Base-by-base conservation (phyloP, 2,113 vertebrate genomes). In the Phycodurus eques region DNA sequence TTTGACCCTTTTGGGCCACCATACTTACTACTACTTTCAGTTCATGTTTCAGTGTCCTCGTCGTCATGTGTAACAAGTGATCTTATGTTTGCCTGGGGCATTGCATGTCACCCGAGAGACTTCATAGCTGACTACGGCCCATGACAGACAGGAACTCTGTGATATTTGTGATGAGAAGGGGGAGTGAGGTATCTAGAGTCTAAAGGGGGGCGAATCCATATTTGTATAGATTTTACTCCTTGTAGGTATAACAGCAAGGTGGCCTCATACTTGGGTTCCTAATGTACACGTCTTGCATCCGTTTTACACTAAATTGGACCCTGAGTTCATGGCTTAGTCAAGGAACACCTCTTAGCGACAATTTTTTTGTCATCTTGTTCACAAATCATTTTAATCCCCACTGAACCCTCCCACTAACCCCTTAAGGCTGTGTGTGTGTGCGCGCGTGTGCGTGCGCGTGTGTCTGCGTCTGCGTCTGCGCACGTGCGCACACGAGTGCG, bases 371-470 rank as follows among this genome's bases (percentile, higher is more conserved):
- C 46, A 59, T 85, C 83, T 76, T 63, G 69, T 80, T 81, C 68
- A 73, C 73, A 77, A 79, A 74, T 83, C 72, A 63, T 33, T 43
- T 70, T 80, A 72, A 79, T 12, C n/a, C 15, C 79, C 68, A 74
- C 68, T 43, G 74, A 72, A 67, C 75, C 70, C 71, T 72, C 33
- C 11, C 60, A 10, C 42, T 59, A 60, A 81, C 66, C 67, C 74
- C 68, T 80, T 80, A 67, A 84, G 65, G 72, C 51, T 72, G 70
- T 78, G 56, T 83, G 67, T 69, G 76, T 81, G 71, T 73, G 66
- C 70, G 49, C 35, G 59, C 2, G 57, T 15, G 27, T 60, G 57
- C 6, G 57, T 7, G n/a, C 22, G 54, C 10, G 12, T 78, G 56
- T 83, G 67, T 69, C 73, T 80, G 70, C 72, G 66, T 71, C 44